Evolutionary conservation across 1,140 invertebrate genomes (phyloP).

Genomic region (Tachypleus tridentatus): DNA sequence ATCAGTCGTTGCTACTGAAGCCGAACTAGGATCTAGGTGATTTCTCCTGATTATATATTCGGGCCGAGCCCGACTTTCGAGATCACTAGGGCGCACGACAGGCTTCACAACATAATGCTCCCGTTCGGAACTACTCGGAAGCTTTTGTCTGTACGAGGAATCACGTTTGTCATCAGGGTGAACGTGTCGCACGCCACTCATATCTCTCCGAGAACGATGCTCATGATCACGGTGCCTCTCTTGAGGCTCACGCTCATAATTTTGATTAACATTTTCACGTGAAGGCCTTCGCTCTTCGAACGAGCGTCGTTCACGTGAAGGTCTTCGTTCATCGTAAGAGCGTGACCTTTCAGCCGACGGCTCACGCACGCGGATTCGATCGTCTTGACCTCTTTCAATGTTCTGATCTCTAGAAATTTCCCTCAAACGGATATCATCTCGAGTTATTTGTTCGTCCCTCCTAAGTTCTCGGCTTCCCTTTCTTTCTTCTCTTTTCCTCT

Average conservation of each 20-base stretch:
- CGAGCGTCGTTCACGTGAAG: constrained; percentile 12
- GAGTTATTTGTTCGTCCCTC: neutral
- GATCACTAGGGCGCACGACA: neutral
- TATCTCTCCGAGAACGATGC: neutral
- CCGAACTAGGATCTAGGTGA: constrained; percentile 38
- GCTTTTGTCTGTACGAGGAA: constrained; percentile 9
- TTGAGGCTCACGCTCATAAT: too few relatives aligned
- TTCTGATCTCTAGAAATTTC: neutral
- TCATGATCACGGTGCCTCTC: constrained; percentile 1
- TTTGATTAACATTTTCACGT: neutral
- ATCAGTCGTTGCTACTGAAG: constrained; percentile 20
- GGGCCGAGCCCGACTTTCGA: constrained; percentile 9
- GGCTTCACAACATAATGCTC: constrained; percentile 1
- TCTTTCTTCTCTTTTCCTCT: neutral
- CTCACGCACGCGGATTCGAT: constrained; percentile 6
- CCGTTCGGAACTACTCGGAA: constrained; percentile 14
- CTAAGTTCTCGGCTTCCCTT: constrained; percentile 1
- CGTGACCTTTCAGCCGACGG: neutral
- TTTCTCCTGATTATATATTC: constrained; percentile 21
- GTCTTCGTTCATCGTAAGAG: constrained; percentile 8
- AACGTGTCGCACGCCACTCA: constrained; percentile 4
- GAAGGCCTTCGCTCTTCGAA: constrained; percentile 10
- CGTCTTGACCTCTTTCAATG: neutral
- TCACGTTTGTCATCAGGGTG: constrained; percentile 9
- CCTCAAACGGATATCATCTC: neutral